Evolutionary conservation across 1,140 invertebrate species (phyloP).

Genomic region (Diorhabda elongata): DNA sequence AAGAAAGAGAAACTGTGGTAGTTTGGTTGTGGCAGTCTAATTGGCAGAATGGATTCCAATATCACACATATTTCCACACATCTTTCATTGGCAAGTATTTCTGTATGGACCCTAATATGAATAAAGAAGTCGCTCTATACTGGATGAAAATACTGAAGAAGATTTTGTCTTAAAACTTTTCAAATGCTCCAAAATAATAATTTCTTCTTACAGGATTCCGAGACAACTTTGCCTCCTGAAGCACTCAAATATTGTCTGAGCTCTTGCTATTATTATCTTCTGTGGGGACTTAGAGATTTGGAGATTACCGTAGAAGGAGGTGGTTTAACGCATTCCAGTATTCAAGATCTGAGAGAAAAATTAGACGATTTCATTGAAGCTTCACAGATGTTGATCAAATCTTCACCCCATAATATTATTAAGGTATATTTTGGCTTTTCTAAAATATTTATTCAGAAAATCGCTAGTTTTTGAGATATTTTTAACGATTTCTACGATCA

Average conservation of each 20-base stretch:
- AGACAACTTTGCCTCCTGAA: conserved; percentile 51
- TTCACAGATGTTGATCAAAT: conserved; percentile 40
- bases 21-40: no score
- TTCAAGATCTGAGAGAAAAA: conserved; percentile 40
- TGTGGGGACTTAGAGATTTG: conserved; percentile 79
- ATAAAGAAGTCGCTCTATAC: no score
- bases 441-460: no score
- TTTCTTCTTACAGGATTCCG: conserved; percentile 36
- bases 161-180: background rate
- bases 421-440: conserved; percentile 12
- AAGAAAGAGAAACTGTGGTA: no score
- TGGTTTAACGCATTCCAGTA: conserved; percentile 40
- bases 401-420: conserved; percentile 39
- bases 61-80: no score
- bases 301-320: conserved; percentile 67
- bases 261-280: conserved; percentile 81
- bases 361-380: conserved; percentile 44
- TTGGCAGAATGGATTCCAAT: no score
- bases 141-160: background rate
- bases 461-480: no score
- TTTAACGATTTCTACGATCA: no score
- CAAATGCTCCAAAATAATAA: background rate
- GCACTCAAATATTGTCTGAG: conserved; percentile 86
- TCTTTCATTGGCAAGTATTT: no score
- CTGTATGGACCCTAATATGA: no score